Conservation (phyloP, 2,797 vertebrate genomes). For the Babyrousa celebensis region DNA sequence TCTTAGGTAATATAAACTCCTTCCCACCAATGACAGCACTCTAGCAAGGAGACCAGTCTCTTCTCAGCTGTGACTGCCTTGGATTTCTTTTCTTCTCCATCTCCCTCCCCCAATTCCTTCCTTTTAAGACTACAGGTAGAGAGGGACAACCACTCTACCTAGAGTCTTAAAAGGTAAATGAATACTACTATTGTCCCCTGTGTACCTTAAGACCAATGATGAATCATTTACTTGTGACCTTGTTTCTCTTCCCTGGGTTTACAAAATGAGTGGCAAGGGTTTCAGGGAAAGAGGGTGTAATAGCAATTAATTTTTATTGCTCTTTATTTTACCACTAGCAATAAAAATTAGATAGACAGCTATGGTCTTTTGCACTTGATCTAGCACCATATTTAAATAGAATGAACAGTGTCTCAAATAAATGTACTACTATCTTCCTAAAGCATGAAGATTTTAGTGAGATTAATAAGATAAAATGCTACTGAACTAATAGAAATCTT, state of each 20-base stretch:
- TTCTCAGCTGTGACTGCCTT: background rate
- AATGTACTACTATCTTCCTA: background rate
- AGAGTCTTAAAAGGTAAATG: slow-evolving; percentile 49
- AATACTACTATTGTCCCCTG: background rate
- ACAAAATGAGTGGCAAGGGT: background rate
- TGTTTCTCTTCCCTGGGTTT: slow-evolving; percentile 39
- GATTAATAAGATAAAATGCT: slow-evolving; percentile 27
- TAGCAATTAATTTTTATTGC: background rate
- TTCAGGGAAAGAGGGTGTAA: background rate
- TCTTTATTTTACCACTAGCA: slow-evolving; percentile 52
- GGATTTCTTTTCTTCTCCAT: slow-evolving; percentile 11
- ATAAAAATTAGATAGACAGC: slow-evolving; percentile 44
- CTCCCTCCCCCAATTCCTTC: background rate
- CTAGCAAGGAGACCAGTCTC: background rate
- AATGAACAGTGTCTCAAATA: slow-evolving; percentile 31
- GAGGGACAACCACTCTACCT: slow-evolving; percentile 1
- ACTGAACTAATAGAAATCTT: slow-evolving; percentile 21
- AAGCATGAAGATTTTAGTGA: slow-evolving; percentile 31
- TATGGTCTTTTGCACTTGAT: background rate
- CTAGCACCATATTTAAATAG: slow-evolving; percentile 45
- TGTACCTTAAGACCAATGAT: background rate
- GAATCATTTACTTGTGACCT: background rate
- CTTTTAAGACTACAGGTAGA: too few relatives aligned
- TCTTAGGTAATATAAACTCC: slow-evolving; percentile 47
- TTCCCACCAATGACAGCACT: background rate